These are phyloP conservation scores for Empidonax traillii DNA, from an alignment of 2,113 vertebrate species.

Conservation along the genomic window DNA sequence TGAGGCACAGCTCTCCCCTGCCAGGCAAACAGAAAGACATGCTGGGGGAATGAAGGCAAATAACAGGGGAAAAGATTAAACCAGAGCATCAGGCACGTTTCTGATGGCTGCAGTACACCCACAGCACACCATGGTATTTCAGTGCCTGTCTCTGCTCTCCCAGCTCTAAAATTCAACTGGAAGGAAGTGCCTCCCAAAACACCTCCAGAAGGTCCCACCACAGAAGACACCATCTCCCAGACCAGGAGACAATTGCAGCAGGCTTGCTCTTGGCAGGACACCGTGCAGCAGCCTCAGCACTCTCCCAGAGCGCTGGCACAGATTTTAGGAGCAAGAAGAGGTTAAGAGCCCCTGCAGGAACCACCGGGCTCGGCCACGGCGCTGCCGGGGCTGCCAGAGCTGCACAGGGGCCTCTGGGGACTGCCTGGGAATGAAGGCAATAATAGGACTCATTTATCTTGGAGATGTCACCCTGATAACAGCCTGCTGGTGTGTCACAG, in stretches of 20 bases:
- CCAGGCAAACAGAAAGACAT: not conserved
- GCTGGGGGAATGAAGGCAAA: not conserved
- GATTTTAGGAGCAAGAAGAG: not conserved
- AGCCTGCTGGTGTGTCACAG: not conserved
- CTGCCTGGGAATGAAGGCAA: not conserved
- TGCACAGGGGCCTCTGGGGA: not conserved
- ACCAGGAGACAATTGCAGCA: not conserved
- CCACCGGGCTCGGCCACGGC: fast-evolving
- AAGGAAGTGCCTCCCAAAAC: not conserved
- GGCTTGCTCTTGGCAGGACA: fast-evolving
- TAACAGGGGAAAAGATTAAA: not conserved
- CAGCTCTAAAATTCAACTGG: not conserved
- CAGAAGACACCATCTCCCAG: not conserved
- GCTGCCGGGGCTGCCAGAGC: not conserved
- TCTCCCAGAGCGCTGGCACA: fast-evolving
- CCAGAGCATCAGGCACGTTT: not conserved
- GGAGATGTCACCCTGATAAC: not conserved
- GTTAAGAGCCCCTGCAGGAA: not conserved
- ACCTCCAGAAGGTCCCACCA: not conserved
- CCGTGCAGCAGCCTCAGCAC: not conserved
- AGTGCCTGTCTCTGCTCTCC: not conserved
- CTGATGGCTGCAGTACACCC: not conserved
- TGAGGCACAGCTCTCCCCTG: not conserved
- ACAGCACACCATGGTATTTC: fast-evolving
- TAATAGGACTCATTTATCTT: not conserved